phyloP scores from a whole-genome alignment of 2,113 vertebrate species.

The Speoplatyrhinus poulsoni region DNA sequence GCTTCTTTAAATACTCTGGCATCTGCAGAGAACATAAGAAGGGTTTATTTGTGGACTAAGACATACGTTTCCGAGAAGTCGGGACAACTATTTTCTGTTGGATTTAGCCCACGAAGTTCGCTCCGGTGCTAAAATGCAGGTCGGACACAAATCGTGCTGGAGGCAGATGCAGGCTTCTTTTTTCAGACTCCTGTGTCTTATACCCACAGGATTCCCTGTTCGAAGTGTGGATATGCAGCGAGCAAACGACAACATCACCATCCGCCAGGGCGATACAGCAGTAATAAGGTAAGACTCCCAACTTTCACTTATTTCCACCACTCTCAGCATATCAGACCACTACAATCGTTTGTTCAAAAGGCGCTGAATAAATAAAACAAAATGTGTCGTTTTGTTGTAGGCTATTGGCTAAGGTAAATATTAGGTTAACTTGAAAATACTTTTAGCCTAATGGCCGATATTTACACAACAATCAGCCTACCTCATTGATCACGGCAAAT shows the following conservation, averaged over 20 bases:
- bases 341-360: too few species aligned
- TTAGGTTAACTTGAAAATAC: too few species aligned
- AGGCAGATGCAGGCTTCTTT: conserved; percentile 92
- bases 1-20: conserved; percentile 6
- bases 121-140: conserved; percentile 78
- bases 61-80: conserved; percentile 45
- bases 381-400: too few species aligned
- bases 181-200: conserved; percentile 98
- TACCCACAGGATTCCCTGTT: conserved; percentile 98
- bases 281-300: conserved; percentile 89
- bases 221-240: conserved; percentile 98
- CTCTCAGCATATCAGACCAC: background rate
- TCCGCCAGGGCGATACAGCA: conserved; percentile 97
- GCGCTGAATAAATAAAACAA: too few species aligned
- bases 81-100: conserved; percentile 57
- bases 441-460: too few species aligned
- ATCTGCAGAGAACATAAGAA: background rate
- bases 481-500: too few species aligned
- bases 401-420: too few species aligned
- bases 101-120: conserved; percentile 56
- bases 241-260: conserved; percentile 98
- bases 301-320: conserved; percentile 38
- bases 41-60: conserved; percentile 42
- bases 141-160: conserved; percentile 88
- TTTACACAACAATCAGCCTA: too few species aligned